Conservation (phyloP, 1,140 invertebrate genomes). For the Philaenus spumarius region DNA sequence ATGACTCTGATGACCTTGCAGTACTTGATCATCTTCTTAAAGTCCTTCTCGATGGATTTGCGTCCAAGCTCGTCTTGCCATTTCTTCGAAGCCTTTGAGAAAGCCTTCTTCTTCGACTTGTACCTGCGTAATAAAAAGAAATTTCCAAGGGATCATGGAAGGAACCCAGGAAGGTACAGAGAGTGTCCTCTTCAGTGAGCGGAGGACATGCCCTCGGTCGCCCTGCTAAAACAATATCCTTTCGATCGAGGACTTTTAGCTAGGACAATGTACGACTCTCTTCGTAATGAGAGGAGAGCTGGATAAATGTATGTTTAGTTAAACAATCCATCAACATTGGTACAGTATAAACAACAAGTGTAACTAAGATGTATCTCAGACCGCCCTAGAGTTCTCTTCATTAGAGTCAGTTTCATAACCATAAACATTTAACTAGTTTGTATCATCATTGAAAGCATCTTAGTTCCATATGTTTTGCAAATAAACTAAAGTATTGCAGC, state of each 20-base stretch:
- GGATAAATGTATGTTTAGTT: not conserved
- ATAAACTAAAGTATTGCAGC: too few species aligned
- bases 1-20: conserved; percentile 95
- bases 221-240: not conserved
- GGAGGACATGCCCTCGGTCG: conserved; percentile 37
- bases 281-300: conserved; percentile 36
- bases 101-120: conserved; percentile 99
- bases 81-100: conserved; percentile 96
- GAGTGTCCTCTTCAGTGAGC: conserved; percentile 37
- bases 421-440: conserved; percentile 4
- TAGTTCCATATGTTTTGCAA: too few species aligned
- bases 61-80: conserved; percentile 96
- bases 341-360: not conserved
- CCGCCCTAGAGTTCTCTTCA: conserved; percentile 22
- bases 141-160: too few species aligned
- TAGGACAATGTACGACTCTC: conserved; percentile 44
- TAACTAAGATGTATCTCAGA: conserved; percentile 12
- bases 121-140: conserved; percentile 64
- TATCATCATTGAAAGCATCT: conserved; percentile 10
- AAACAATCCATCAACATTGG: not conserved
- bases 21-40: conserved; percentile 97
- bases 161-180: conserved; percentile 11
- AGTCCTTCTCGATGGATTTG: conserved; percentile 94
- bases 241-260: not conserved
- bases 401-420: conserved; percentile 6